Conservation (phyloP, 23 tunicate genomes). For the Phallusia fumigata region DNA sequence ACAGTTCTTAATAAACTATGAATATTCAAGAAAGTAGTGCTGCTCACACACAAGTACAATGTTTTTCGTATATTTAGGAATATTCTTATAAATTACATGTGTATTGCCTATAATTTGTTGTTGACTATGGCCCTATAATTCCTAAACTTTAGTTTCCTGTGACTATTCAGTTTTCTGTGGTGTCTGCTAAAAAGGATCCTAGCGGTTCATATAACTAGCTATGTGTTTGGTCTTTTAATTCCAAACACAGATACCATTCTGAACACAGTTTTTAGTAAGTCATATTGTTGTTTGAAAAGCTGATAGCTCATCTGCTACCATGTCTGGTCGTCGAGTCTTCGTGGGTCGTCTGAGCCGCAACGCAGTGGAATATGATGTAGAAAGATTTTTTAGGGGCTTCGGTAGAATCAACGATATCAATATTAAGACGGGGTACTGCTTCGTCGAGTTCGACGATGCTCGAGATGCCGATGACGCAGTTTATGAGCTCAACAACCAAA, state of each 20-base stretch:
- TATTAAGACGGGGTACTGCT: conserved; percentile 69
- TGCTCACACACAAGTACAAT: too few species aligned
- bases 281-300: neutral
- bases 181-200: neutral
- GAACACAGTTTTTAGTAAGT: neutral
- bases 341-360: conserved; percentile 57
- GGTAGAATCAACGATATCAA: conserved; percentile 71
- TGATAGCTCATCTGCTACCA: conserved; percentile 1
- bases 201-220: neutral
- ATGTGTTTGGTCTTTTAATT: neutral
- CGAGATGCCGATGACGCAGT: conserved; percentile 89
- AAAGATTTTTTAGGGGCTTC: conserved; percentile 64
- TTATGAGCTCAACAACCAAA: conserved; percentile 71
- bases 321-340: conserved; percentile 68
- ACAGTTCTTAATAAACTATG: too few species aligned
- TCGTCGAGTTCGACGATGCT: conserved; percentile 74
- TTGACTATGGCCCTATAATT: too few species aligned
- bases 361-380: conserved; percentile 56
- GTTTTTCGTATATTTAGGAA: too few species aligned
- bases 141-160: too few species aligned
- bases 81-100: too few species aligned
- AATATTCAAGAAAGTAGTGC: too few species aligned
- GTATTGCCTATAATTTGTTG: too few species aligned
- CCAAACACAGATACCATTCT: neutral
- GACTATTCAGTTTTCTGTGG: neutral